Evolutionary conservation across 2,888 invertebrate genomes (phyloP).

Genomic region (Polietes domitor): DNA sequence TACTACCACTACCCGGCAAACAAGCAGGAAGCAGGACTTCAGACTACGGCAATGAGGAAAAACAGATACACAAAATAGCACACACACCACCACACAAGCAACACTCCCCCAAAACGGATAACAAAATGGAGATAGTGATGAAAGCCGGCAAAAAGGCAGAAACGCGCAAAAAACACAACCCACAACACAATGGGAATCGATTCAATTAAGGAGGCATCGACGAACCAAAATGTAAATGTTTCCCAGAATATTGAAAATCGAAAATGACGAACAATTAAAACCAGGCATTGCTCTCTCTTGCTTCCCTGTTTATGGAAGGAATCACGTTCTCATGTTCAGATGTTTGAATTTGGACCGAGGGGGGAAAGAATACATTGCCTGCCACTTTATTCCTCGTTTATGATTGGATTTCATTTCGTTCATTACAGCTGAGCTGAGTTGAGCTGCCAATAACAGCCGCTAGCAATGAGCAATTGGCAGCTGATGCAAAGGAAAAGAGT

Average conservation of each 20-base stretch:
- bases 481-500: not conserved
- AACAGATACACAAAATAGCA: slow-evolving; percentile 54
- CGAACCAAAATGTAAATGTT: no score
- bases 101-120: slow-evolving; percentile 9
- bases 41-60: slow-evolving; percentile 34
- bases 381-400: not conserved
- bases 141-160: not conserved
- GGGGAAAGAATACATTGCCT: slow-evolving; percentile 15
- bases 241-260: not conserved
- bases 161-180: slow-evolving; percentile 1
- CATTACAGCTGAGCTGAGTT: not conserved
- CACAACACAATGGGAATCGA: not conserved
- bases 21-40: slow-evolving; percentile 23
- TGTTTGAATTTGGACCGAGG: not conserved
- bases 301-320: not conserved
- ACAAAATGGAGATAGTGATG: not conserved
- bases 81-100: not conserved
- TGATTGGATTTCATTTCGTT: not conserved
- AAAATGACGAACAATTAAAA: not conserved
- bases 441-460: not conserved
- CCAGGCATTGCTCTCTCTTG: slow-evolving; percentile 22
- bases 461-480: not conserved
- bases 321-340: not conserved
- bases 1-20: not conserved
- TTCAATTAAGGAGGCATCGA: not conserved